Base-by-base conservation (phyloP, 2,113 vertebrate species). In the Coryphaenoides rupestris region DNA sequence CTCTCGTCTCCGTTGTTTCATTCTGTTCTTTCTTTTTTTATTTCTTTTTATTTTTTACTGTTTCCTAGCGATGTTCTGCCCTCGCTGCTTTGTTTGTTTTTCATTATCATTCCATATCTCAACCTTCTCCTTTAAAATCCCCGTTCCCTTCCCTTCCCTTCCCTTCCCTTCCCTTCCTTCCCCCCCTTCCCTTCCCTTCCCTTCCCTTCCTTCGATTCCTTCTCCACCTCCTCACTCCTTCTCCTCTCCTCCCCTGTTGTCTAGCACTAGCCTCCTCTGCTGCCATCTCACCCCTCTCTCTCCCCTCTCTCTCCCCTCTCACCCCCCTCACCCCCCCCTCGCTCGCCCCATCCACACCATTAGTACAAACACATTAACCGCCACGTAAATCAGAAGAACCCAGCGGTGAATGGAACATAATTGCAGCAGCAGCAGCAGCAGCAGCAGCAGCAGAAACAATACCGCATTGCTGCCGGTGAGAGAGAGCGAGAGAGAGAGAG, bases 331-430 rank as follows among this genome's bases (percentile, higher is more conserved):
- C 15, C 3, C 19, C 15, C 17, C n/a, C 3, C 21, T 21, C 55
- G n/a, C 22, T 14, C 33, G 16, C 21, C n/a, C 24, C 45, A 19
- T 57, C 28, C 21, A 28, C 65, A 52, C 71, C 72, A 66, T 74
- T 76, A 81, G 77, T 81, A 79, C 81, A 83, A 83, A 81, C 55
- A 19, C 74, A 72, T 81, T 78, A 62, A 67, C 65, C 45, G 63
- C 65, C 45, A 64, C 74, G 74, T 79, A 70, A 81, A 85, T 83
- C 80, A 83, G 69, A 70, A 52, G 63, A 79, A 79, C 75, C 72
- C 76, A 58, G 62, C 5, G 26, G 65, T 59, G 59, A 67, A 69
- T 73, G 28, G 28, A 33, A 33, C 28, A 33, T 33, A 33, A 33
- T 33, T 33, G 28, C 28, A 33, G 4, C 28, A 33, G 28, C 28